Percentiles rank a stretch among this genome's conserved stretches.
phyloP scores from a whole-genome alignment of 1,140 invertebrate species.

The Apis laboriosa region DNA sequence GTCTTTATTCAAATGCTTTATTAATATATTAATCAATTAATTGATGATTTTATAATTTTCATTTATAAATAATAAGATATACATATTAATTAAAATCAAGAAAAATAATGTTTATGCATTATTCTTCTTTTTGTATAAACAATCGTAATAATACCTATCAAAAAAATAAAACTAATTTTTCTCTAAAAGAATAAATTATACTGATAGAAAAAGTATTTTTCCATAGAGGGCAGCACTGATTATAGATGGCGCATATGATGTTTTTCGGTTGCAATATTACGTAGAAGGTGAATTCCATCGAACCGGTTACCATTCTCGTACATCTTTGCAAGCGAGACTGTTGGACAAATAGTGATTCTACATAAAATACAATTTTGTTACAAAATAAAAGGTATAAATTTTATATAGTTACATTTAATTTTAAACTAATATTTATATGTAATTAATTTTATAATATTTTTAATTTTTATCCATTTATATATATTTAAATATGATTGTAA shows the following conservation, averaged over 20 bases:
- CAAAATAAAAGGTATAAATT: background rate
- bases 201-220: background rate
- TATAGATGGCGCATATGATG: background rate
- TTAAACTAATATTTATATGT: background rate
- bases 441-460: background rate
- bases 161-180: background rate
- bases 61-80: background rate
- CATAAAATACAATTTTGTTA: background rate
- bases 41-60: background rate
- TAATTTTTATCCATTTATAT: background rate
- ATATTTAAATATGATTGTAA: background rate
- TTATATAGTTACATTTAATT: background rate
- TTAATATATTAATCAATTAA: background rate
- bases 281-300: background rate
- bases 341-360: too few species aligned
- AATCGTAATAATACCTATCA: background rate
- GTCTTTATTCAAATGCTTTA: too few species aligned
- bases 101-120: background rate
- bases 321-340: background rate
- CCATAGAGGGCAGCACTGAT: background rate
- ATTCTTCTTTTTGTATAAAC: background rate
- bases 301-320: conserved; percentile 20
- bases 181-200: background rate
- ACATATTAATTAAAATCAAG: background rate
- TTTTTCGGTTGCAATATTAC: background rate